These are phyloP conservation scores for Hestina assimilis DNA, from an alignment of 1,140 invertebrate genomes.

Conservation along the genomic window DNA sequence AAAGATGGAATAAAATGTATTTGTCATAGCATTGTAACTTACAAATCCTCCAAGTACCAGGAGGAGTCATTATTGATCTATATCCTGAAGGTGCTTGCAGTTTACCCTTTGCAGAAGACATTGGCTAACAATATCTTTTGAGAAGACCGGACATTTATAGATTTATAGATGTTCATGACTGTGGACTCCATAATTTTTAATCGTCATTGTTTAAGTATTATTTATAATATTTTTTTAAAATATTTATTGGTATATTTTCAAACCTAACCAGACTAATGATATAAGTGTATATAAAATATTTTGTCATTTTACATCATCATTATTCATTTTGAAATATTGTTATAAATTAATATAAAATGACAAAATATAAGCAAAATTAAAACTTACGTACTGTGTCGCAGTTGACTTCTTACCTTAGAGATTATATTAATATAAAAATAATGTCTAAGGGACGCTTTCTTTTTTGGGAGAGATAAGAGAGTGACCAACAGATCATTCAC, in stretches of 20 bases:
- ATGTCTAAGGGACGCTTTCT: slow-evolving; percentile 2
- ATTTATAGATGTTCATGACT: too few relatives aligned
- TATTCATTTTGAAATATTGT: too few relatives aligned
- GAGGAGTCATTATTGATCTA: not conserved
- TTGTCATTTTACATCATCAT: too few relatives aligned
- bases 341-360: not conserved
- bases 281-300: too few relatives aligned
- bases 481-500: slow-evolving; percentile 11
- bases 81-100: not conserved
- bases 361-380: not conserved
- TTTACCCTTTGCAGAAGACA: not conserved
- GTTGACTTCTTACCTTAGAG: slow-evolving; percentile 21
- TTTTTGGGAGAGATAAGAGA: slow-evolving; percentile 18
- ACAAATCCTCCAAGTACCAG: slow-evolving; percentile 21
- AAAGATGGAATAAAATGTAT: slow-evolving; percentile 11
- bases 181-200: too few relatives aligned
- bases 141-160: not conserved
- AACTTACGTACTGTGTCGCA: slow-evolving; percentile 8
- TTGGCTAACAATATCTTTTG: not conserved
- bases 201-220: too few relatives aligned
- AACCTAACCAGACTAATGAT: too few relatives aligned
- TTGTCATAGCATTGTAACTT: slow-evolving; percentile 45
- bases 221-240: too few relatives aligned
- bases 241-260: too few relatives aligned
- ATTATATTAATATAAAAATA: slow-evolving; percentile 7